Percentiles rank a stretch among this genome's conserved stretches.
phyloP scores from a whole-genome alignment of 2,888 invertebrate species.

The Athalia cordata region DNA sequence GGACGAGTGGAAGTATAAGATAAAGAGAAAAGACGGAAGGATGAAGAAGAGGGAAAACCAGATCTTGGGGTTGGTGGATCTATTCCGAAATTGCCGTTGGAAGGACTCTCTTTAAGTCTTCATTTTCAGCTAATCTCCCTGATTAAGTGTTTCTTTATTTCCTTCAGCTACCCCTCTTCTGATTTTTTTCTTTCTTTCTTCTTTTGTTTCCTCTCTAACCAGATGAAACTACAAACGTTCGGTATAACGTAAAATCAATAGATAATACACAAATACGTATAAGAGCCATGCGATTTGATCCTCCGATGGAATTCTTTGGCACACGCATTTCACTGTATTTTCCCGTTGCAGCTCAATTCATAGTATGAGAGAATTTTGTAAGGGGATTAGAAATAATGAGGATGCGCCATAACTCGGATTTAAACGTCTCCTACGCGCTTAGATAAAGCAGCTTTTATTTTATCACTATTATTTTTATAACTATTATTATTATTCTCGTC shows the following conservation, averaged over 20 bases:
- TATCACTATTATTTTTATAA: neutral
- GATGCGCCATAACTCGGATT: slow-evolving; percentile 1
- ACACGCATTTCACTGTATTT: too few relatives aligned
- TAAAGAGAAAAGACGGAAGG: neutral
- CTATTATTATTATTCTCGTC: neutral
- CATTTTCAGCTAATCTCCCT: slow-evolving; percentile 39
- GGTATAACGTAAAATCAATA: slow-evolving; percentile 40
- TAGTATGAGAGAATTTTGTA: neutral
- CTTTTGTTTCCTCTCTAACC: neutral
- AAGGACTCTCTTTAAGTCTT: slow-evolving; percentile 38
- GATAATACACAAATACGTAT: neutral
- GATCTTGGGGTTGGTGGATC: slow-evolving; percentile 32
- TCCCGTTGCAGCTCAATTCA: neutral
- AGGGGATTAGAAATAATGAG: neutral
- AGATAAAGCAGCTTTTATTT: neutral
- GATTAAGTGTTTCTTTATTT: slow-evolving; percentile 42
- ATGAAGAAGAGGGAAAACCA: slow-evolving; percentile 13
- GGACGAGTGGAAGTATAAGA: slow-evolving; percentile 26
- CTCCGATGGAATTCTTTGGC: neutral
- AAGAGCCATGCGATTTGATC: neutral
- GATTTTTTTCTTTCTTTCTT: slow-evolving; percentile 11
- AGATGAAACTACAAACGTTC: slow-evolving; percentile 7
- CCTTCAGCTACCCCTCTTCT: neutral
- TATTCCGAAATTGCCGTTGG: slow-evolving; percentile 38
- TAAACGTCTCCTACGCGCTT: neutral